A percentile compares a stretch with the other conserved stretches of the same genome.
These are phyloP conservation scores for Protula sp. DNA, from an alignment of 2,888 invertebrate genomes.

Conservation along the genomic window DNA sequence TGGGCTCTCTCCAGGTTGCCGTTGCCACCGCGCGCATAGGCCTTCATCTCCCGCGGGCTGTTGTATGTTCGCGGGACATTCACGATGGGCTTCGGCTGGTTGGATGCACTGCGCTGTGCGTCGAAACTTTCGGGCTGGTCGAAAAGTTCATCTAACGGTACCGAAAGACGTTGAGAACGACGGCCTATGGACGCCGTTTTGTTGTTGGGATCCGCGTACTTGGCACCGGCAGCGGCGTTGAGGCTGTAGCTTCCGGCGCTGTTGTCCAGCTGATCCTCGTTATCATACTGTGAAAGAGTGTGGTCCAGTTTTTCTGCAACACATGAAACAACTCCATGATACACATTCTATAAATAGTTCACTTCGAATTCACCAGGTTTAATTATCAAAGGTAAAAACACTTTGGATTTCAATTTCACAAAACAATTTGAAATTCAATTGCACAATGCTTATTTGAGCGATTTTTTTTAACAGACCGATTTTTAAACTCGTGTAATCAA, in stretches of 20 bases:
- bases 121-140: neutral
- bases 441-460: no score
- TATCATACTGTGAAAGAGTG: conserved; percentile 40
- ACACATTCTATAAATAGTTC: no score
- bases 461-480: no score
- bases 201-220: conserved; percentile 27
- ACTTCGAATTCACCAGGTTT: no score
- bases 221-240: conserved; percentile 5
- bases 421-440: no score
- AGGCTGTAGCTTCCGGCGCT: conserved; percentile 1
- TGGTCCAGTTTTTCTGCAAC: conserved; percentile 48
- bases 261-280: conserved; percentile 7
- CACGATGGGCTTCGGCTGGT: conserved; percentile 2
- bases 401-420: no score
- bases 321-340: neutral
- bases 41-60: neutral
- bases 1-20: neutral
- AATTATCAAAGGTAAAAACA: no score
- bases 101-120: neutral
- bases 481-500: no score
- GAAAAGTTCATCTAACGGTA: conserved; percentile 14
- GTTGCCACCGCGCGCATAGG: neutral
- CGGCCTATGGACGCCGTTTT: conserved; percentile 88
- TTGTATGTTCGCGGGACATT: neutral
- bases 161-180: conserved; percentile 50